Conservation (phyloP, 2,113 vertebrate genomes). For the Danionella cerebrum region DNA sequence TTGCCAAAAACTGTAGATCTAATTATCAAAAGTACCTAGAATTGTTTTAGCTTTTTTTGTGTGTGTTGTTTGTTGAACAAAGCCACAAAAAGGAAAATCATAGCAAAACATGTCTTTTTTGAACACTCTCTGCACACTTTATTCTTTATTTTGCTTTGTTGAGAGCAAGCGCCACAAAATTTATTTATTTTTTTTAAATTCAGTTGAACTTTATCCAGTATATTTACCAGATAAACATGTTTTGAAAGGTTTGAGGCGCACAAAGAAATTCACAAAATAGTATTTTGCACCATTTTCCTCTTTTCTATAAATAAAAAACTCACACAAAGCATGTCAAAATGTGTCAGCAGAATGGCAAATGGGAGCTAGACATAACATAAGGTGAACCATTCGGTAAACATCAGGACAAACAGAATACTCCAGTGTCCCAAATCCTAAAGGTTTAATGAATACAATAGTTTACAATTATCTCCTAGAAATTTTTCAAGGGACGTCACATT, state of each 20-base stretch:
- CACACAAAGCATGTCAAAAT: not conserved
- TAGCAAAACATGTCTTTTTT: not conserved
- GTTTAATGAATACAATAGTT: too few relatives aligned
- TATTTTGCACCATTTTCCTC: not conserved
- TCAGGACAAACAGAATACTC: too few relatives aligned
- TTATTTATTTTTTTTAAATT: not conserved
- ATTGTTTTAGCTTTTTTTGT: too few relatives aligned
- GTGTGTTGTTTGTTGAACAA: not conserved
- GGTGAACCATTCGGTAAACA: too few relatives aligned
- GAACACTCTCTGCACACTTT: not conserved
- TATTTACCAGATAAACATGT: not conserved
- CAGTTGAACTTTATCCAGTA: not conserved
- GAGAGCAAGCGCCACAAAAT: not conserved
- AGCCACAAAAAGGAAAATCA: not conserved
- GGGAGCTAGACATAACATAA: too few relatives aligned
- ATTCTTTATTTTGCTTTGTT: not conserved
- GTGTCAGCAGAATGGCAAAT: not conserved
- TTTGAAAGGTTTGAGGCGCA: slow-evolving; percentile 6
- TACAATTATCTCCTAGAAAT: too few relatives aligned
- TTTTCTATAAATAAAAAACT: not conserved
- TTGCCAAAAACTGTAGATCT: not conserved
- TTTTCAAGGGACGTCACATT: too few relatives aligned
- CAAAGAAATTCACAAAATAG: not conserved
- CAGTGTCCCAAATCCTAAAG: too few relatives aligned
- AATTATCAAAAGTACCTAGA: too few relatives aligned